Conservation (phyloP, 2,888 invertebrate species). For the Rhogogaster chlorosoma region DNA sequence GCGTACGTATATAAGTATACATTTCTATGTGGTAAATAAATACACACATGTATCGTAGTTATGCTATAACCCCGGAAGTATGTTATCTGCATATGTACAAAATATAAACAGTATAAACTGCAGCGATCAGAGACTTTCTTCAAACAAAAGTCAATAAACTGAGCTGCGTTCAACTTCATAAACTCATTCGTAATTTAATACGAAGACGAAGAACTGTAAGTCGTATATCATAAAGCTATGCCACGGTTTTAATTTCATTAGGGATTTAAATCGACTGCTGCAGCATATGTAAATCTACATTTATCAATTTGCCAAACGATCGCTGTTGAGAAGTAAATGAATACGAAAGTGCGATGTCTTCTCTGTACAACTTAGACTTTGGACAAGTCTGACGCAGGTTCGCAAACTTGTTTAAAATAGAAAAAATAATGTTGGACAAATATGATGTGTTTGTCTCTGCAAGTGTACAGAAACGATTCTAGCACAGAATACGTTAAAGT, state of each 20-base stretch:
- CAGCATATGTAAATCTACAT: not conserved
- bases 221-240: slow-evolving; percentile 11
- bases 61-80: slow-evolving; percentile 5
- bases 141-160: slow-evolving; percentile 7
- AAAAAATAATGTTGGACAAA: not conserved
- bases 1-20: not conserved
- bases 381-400: not conserved
- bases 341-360: not conserved
- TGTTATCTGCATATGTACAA: not conserved
- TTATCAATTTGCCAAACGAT: not conserved
- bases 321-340: not conserved
- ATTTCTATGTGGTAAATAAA: no score
- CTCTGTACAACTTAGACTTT: not conserved
- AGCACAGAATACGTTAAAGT: not conserved
- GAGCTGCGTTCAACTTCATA: not conserved
- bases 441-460: not conserved
- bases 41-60: no score
- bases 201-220: slow-evolving; percentile 6
- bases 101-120: not conserved
- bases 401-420: not conserved
- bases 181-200: slow-evolving; percentile 11
- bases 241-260: not conserved
- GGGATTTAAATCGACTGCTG: not conserved
- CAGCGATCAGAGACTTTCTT: not conserved
- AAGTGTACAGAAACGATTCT: not conserved